phyloP scores from a whole-genome alignment of 2,888 invertebrate species.

The Holacanthella duospinosa region DNA sequence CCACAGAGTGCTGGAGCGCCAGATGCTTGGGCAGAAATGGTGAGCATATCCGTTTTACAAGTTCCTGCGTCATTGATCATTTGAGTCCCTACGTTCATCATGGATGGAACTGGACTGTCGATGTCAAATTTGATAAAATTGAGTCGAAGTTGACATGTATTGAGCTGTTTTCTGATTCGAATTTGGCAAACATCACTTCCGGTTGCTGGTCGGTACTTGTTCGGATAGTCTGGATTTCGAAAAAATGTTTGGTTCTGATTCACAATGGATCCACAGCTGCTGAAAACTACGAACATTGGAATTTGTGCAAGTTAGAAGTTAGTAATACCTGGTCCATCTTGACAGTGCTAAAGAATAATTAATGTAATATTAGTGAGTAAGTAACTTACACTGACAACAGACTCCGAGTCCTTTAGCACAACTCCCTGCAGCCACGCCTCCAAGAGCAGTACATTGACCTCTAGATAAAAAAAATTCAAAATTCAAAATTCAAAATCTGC shows the following conservation, averaged over 20 bases:
- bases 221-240: slow-evolving; percentile 51
- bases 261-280: slow-evolving; percentile 56
- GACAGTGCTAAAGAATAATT: not conserved
- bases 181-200: slow-evolving; percentile 52
- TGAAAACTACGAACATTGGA: slow-evolving; percentile 43
- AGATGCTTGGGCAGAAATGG: slow-evolving; percentile 53
- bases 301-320: not conserved
- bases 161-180: slow-evolving; percentile 52
- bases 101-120: slow-evolving; percentile 43
- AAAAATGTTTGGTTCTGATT: slow-evolving; percentile 57
- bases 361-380: not conserved
- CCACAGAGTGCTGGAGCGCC: slow-evolving; percentile 73
- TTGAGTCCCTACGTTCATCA: too few relatives aligned
- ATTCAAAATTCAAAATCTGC: not conserved
- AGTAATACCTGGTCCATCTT: not conserved
- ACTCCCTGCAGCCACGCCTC: slow-evolving; percentile 53
- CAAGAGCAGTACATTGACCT: slow-evolving; percentile 40
- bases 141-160: slow-evolving; percentile 57
- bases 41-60: slow-evolving; percentile 32
- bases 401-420: slow-evolving; percentile 66
- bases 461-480: slow-evolving; percentile 14
- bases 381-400: slow-evolving; percentile 62
- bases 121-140: slow-evolving; percentile 54
- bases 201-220: slow-evolving; percentile 39
- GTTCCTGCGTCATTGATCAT: slow-evolving; percentile 26